Evolutionary conservation across 2,888 invertebrate species (phyloP).

Genomic region (Eucera pruinosa): DNA sequence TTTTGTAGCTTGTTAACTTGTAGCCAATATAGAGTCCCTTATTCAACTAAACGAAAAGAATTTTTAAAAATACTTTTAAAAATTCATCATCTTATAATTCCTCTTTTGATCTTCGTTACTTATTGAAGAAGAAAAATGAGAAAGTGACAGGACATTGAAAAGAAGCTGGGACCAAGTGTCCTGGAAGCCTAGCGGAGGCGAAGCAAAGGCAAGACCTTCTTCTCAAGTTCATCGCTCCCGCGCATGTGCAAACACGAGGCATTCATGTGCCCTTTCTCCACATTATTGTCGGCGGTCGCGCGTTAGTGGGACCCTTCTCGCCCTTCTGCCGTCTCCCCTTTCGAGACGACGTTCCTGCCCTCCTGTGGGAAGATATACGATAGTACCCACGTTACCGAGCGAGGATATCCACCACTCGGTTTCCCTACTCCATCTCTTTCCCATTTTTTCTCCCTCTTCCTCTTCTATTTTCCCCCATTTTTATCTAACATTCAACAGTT

Average conservation of each 20-base stretch:
- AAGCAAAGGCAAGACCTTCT: constrained; percentile 59
- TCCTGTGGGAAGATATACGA: constrained; percentile 58
- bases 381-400: constrained; percentile 58
- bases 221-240: constrained; percentile 81
- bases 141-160: neutral
- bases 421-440: constrained; percentile 36
- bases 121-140: neutral
- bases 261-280: constrained; percentile 66
- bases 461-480: neutral
- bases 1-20: constrained; percentile 50
- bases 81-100: too few relatives aligned
- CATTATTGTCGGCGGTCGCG: constrained; percentile 74
- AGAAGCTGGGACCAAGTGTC: constrained; percentile 8
- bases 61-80: too few relatives aligned
- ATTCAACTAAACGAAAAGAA: too few relatives aligned
- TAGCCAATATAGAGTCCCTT: neutral
- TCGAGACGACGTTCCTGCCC: constrained; percentile 58
- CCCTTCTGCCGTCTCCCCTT: constrained; percentile 48
- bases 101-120: too few relatives aligned
- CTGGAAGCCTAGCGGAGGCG: constrained; percentile 33
- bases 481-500: neutral
- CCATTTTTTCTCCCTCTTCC: constrained; percentile 26
- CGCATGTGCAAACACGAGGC: constrained; percentile 79
- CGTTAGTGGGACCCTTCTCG: constrained; percentile 69
- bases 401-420: constrained; percentile 52